phyloP scores from a whole-genome alignment of 2,888 invertebrate species.

The Neoscelio sp. region DNA sequence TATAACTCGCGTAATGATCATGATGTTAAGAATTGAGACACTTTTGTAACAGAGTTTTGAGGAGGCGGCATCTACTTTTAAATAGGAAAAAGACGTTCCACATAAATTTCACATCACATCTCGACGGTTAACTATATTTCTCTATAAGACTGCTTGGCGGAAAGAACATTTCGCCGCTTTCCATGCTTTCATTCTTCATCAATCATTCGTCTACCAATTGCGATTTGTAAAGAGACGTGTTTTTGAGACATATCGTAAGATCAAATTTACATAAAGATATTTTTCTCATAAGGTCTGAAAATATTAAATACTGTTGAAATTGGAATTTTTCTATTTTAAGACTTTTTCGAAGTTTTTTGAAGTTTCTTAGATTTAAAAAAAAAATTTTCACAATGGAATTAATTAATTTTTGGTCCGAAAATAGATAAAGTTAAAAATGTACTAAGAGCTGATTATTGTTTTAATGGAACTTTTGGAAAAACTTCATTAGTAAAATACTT shows the following conservation, averaged over 20 bases:
- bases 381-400: no score
- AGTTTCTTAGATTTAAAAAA: no score
- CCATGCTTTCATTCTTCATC: conserved; percentile 71
- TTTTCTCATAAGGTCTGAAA: no score
- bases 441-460: no score
- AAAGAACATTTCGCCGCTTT: conserved; percentile 71
- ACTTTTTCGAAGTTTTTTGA: no score
- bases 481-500: no score
- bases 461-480: no score
- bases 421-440: no score
- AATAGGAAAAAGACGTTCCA: conserved; percentile 71
- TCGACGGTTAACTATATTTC: conserved; percentile 72
- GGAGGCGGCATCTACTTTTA: conserved; percentile 69
- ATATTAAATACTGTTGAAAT: no score
- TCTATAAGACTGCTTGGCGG: conserved; percentile 80
- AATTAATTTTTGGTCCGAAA: no score
- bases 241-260: neutral
- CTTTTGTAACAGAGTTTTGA: conserved; percentile 72
- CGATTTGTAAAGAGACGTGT: conserved; percentile 36
- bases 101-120: conserved; percentile 72
- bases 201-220: conserved; percentile 47
- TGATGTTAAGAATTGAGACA: conserved; percentile 75
- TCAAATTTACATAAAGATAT: no score
- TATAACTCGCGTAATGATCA: conserved; percentile 79
- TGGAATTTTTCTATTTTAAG: no score